Percentiles rank a stretch among this genome's conserved stretches.
phyloP scores from a whole-genome alignment of 1,140 invertebrate species.

The Delia radicum region DNA sequence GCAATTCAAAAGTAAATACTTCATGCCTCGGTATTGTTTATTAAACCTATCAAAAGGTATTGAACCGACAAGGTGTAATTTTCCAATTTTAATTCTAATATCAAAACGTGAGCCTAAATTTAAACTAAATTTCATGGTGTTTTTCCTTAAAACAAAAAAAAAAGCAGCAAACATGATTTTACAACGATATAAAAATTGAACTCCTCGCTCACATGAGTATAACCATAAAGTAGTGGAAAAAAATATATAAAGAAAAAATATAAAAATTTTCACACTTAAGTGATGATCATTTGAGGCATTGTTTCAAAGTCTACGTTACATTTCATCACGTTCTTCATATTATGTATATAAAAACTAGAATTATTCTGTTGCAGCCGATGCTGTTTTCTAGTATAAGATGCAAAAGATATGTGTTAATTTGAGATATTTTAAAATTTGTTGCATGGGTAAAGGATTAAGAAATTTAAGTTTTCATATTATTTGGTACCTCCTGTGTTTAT shows the following conservation, averaged over 20 bases:
- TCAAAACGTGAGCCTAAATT: conserved; percentile 23
- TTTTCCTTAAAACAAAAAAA: conserved; percentile 4
- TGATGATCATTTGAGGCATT: conserved; percentile 8
- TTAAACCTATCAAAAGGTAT: conserved; percentile 11
- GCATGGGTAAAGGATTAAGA: not conserved
- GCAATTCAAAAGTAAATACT: too few relatives aligned
- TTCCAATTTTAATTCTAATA: conserved; percentile 21
- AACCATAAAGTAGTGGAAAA: not conserved
- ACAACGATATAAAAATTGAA: too few relatives aligned
- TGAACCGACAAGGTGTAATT: conserved; percentile 17
- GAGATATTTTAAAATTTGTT: not conserved
- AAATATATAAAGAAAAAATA: not conserved
- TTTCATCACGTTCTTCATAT: not conserved
- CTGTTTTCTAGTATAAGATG: not conserved
- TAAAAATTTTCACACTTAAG: conserved; percentile 23
- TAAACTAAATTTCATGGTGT: conserved; percentile 16
- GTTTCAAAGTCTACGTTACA: not conserved
- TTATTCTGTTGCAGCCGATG: not conserved
- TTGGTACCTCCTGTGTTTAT: too few relatives aligned
- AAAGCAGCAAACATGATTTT: too few relatives aligned
- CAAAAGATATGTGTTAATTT: conserved; percentile 12
- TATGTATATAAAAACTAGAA: not conserved
- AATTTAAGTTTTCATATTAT: too few relatives aligned
- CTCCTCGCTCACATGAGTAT: not conserved
- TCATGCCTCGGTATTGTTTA: not conserved